Evolutionary conservation across 2,888 invertebrate genomes (phyloP), one percentile per base, ranked within the genome.

Genomic region (Pedicia rivosa): DNA sequence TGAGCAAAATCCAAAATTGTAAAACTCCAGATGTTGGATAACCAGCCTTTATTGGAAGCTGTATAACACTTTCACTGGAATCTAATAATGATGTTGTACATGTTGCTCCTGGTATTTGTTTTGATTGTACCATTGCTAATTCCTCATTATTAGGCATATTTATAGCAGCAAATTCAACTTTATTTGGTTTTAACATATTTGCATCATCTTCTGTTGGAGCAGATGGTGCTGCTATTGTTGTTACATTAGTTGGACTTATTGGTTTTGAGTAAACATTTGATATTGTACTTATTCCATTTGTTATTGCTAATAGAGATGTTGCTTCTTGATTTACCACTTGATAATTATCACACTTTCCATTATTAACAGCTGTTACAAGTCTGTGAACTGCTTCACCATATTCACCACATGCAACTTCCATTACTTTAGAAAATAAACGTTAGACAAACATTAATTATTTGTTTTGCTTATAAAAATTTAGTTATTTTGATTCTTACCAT

Each of bases 381-480:
- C 80, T 81, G 50, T 82, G 77, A 14, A 86, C 78, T 59, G 82
- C 82, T 46, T 87, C 86, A 24, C 94, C 94, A 54, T 91, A 90
- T 55, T 94, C 92, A 1, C 92, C 92, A 35, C 87, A 83, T 0
- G 92, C 92, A 28, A 94, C 88, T 61, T 94, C 94, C 76, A 94
- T 87, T 35, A 91, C 91, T 87, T 63, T 17, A 10, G 6, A 3
- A 36, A 9, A 5, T 19, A 20, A 15, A 37, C 4, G 7, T 7
- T 27, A 36, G 24, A 4, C 14, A 16, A 33, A 32, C 13, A 35
- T 27, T 10, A 25, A 8, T 20, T 20, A 6, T 5, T 6, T 20
- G 20, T 25, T 28, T 35, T 34, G 38, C n/a, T n/a, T n/a, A n/a
- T n/a, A n/a, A n/a, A n/a, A n/a, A n/a, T n/a, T n/a, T n/a, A n/a